Percentiles rank a stretch among this genome's conserved stretches.
These are phyloP conservation scores for Cepphus grylle DNA, from an alignment of 2,113 vertebrate genomes.

Conservation along the genomic window DNA sequence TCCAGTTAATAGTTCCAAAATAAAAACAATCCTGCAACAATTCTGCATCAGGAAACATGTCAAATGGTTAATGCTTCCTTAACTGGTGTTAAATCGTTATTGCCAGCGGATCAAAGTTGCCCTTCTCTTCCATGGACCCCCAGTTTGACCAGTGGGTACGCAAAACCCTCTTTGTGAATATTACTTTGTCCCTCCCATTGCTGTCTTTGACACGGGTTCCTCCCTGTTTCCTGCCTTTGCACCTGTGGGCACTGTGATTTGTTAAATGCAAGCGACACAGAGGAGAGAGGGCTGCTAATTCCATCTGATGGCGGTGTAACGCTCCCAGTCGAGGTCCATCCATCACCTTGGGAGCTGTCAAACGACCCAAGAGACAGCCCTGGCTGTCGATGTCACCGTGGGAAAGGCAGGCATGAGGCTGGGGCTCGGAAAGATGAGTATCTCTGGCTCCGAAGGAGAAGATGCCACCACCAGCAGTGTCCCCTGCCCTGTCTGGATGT, in stretches of 20 bases:
- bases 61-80: not conserved
- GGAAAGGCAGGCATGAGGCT: not conserved
- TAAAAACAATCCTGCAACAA: conserved; percentile 7
- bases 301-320: not conserved
- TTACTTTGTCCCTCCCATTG: not conserved
- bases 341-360: not conserved
- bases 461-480: not conserved
- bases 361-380: not conserved
- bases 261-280: not conserved
- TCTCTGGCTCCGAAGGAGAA: not conserved
- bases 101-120: not conserved
- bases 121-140: not conserved
- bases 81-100: not conserved
- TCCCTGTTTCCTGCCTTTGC: not conserved
- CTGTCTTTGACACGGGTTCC: not conserved
- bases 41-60: not conserved
- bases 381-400: not conserved
- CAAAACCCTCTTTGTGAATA: not conserved
- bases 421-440: not conserved
- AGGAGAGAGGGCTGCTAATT: not conserved
- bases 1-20: conserved; percentile 64
- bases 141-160: not conserved
- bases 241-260: not conserved
- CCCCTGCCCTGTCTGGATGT: fast-evolving
- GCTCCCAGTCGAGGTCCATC: not conserved